Percentiles rank a stretch among this genome's conserved stretches.
phyloP scores from a whole-genome alignment of 2,113 vertebrate genomes.

The Syrrhaptes paradoxus region DNA sequence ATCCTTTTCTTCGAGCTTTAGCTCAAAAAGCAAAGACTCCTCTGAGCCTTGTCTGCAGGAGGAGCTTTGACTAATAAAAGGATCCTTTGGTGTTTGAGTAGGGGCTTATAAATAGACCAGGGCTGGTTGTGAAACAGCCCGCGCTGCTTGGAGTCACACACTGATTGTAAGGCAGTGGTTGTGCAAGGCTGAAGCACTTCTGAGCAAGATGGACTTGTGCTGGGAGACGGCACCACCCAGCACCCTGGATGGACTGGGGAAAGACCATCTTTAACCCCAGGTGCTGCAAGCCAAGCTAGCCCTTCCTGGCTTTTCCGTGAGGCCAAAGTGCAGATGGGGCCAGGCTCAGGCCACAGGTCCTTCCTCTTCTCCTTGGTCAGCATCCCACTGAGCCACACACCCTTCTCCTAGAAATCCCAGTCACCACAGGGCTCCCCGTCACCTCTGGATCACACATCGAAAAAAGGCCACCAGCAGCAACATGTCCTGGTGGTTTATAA shows the following conservation, averaged over 20 bases:
- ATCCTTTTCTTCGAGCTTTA: neutral
- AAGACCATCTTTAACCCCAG: neutral
- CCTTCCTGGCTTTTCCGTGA: neutral
- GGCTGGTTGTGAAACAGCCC: slow-evolving; percentile 22
- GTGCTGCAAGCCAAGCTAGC: neutral
- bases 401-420: neutral
- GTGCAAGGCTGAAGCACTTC: neutral
- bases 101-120: slow-evolving; percentile 15
- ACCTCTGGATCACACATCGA: neutral
- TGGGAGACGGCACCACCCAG: neutral
- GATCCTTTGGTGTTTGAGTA: neutral
- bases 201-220: neutral
- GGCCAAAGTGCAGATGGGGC: neutral
- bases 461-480: neutral
- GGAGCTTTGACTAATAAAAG: neutral
- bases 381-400: neutral
- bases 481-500: neutral
- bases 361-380: neutral
- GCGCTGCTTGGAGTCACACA: neutral
- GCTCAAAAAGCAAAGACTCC: neutral
- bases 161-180: neutral
- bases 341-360: neutral
- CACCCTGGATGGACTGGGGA: neutral
- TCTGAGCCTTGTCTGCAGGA: neutral
- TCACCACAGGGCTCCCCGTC: neutral